Evolutionary conservation across 2,113 vertebrate species (phyloP).

Genomic region (Apteryx owenii): DNA sequence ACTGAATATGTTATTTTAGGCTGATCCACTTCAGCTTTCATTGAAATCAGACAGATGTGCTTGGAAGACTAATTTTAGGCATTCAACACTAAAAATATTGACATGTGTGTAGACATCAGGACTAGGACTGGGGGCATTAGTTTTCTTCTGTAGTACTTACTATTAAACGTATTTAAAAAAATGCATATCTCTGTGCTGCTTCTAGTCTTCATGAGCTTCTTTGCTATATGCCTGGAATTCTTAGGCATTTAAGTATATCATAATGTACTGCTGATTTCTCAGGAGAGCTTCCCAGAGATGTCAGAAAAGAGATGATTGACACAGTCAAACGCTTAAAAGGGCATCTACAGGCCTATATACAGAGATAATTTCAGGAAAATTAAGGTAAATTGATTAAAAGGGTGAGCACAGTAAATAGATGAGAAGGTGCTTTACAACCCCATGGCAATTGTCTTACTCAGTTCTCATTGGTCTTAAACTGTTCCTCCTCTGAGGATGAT

Average conservation of each 20-base stretch:
- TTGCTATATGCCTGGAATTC: neutral
- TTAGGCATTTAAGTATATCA: neutral
- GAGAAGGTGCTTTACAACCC: neutral
- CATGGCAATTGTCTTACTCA: neutral
- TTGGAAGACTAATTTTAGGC: neutral
- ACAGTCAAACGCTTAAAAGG: neutral
- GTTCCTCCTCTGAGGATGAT: neutral
- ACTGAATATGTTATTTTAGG: neutral
- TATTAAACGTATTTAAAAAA: neutral
- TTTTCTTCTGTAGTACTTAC: neutral
- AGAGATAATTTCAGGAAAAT: neutral
- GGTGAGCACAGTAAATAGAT: neutral
- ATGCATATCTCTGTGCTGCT: neutral
- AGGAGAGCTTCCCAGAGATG: neutral
- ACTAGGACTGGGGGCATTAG: neutral
- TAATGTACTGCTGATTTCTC: neutral
- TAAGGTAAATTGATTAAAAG: neutral
- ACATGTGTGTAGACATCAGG: neutral
- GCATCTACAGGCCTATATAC: neutral
- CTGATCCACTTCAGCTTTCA: neutral
- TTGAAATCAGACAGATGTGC: neutral
- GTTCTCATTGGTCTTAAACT: neutral
- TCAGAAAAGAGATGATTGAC: neutral
- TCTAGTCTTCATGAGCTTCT: neutral
- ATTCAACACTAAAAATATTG: neutral